These are phyloP conservation scores for Drosophila subsilvestris DNA, from an alignment of 2,888 invertebrate species.

Conservation along the genomic window DNA sequence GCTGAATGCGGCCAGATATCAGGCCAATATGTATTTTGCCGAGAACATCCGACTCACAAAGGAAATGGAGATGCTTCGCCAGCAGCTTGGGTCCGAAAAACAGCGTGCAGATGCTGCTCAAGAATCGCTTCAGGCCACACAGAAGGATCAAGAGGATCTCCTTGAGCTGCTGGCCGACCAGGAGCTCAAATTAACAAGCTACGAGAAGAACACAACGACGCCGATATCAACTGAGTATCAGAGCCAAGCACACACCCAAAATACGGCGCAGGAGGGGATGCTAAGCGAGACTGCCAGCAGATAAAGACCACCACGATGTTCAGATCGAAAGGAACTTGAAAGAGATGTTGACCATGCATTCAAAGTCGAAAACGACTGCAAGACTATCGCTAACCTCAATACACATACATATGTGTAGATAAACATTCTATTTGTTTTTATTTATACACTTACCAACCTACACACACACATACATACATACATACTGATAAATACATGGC, in stretches of 20 bases:
- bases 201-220: slow-evolving; percentile 85
- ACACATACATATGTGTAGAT: slow-evolving; percentile 6
- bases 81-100: slow-evolving; percentile 70
- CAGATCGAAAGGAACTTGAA: background rate
- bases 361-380: background rate
- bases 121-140: slow-evolving; percentile 87
- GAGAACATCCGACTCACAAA: slow-evolving; percentile 83
- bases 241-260: background rate
- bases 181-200: slow-evolving; percentile 88
- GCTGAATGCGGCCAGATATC: slow-evolving; percentile 73
- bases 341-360: slow-evolving; percentile 1
- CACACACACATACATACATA: slow-evolving; percentile 13
- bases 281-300: slow-evolving; percentile 30
- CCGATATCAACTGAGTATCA: slow-evolving; percentile 5
- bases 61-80: slow-evolving; percentile 77
- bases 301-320: slow-evolving; percentile 15
- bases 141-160: slow-evolving; percentile 97
- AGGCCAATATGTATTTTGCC: slow-evolving; percentile 80
- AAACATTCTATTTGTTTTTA: slow-evolving; percentile 66
- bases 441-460: slow-evolving; percentile 30
- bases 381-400: slow-evolving; percentile 33
- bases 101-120: slow-evolving; percentile 68
- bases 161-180: slow-evolving; percentile 95
- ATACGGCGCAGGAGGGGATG: background rate
- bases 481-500: slow-evolving; percentile 30